phyloP scores from a whole-genome alignment of 1,140 invertebrate species.

The Saccostrea glomerata region DNA sequence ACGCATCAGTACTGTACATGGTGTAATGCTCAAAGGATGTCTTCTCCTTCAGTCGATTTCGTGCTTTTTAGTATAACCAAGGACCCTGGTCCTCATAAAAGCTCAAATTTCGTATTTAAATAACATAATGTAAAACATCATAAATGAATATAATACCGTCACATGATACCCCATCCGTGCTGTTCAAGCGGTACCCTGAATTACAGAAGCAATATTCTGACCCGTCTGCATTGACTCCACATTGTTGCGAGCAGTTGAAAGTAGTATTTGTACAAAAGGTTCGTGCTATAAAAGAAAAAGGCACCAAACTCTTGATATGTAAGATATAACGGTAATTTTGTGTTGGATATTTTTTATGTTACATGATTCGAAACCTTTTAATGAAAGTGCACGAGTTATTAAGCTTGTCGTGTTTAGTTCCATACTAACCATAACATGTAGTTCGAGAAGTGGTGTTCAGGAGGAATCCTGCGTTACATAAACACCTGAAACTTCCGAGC shows the following conservation, averaged over 20 bases:
- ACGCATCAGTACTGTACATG: too few species aligned
- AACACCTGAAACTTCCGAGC: conserved; percentile 43
- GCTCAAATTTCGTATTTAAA: too few species aligned
- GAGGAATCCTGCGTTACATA: conserved; percentile 36
- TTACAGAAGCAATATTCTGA: conserved; percentile 41
- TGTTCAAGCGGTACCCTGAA: conserved; percentile 13
- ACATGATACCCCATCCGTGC: conserved; percentile 9
- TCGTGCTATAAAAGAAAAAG: conserved; percentile 32
- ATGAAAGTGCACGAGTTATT: too few species aligned
- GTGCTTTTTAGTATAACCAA: too few species aligned
- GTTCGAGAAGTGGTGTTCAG: neutral
- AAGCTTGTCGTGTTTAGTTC: too few species aligned
- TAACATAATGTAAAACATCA: too few species aligned
- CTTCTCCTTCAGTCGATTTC: too few species aligned
- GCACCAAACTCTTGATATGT: neutral
- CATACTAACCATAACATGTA: conserved; percentile 10
- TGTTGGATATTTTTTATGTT: too few species aligned
- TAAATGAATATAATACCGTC: neutral
- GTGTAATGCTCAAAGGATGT: too few species aligned
- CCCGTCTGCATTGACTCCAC: conserved; percentile 42
- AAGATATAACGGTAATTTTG: too few species aligned
- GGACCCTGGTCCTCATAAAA: too few species aligned
- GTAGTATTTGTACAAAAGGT: conserved; percentile 29
- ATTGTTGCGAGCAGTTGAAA: conserved; percentile 34
- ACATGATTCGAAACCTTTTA: too few species aligned